Evolutionary conservation across 2,113 vertebrate species (phyloP), one percentile per base, ranked within the genome.

Genomic region (Melospiza georgiana): DNA sequence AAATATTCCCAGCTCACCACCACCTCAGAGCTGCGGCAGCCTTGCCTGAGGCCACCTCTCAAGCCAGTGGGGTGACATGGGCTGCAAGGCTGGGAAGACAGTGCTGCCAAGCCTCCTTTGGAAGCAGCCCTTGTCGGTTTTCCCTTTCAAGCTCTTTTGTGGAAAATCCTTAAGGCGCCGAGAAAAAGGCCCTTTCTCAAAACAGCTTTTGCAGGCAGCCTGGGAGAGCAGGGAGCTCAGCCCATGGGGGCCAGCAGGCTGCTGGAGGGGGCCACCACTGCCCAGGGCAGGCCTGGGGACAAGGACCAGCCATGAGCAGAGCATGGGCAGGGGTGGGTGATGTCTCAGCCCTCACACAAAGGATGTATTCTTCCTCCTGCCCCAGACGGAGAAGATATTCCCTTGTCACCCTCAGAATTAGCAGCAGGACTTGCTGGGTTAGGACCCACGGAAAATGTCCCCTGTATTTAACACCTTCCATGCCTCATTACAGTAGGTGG

Each of bases 111-210:
- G 54, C 49, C 22, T 71, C 37, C 57, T 82, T 93, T 82, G 73
- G 76, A 96, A 96, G 72, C 81, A 49, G 68, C 28, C 44, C 81
- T 48, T 73, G 51, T 74, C 10, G 10, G 63, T 67, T 97, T 94
- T 92, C 61, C 58, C 68, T 96, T 97, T 93, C 95, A 94, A 94
- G 59, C 15, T 72, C 51, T 79, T 93, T 95, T 94, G 52, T 92
- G 73, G 75, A 52, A 92, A 97, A 81, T 52, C 51, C 66, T 92
- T 87, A 71, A 87, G 92, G 54, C 7, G 0, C 28, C 0, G 0
- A 73, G 88, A 91, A 95, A 96, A 94, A 78, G 27, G 20, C 28
- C 20, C 25, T 95, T 95, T 89, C 91, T 92, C 93, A 75, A 11
- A 24, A 31, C 54, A 55, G 65, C 27, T 87, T 91, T 74, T 91